Percentiles rank a stretch among this genome's conserved stretches.
Conservation (phyloP, 2,113 vertebrate species). For the Nothobranchius kuhntae region DNA sequence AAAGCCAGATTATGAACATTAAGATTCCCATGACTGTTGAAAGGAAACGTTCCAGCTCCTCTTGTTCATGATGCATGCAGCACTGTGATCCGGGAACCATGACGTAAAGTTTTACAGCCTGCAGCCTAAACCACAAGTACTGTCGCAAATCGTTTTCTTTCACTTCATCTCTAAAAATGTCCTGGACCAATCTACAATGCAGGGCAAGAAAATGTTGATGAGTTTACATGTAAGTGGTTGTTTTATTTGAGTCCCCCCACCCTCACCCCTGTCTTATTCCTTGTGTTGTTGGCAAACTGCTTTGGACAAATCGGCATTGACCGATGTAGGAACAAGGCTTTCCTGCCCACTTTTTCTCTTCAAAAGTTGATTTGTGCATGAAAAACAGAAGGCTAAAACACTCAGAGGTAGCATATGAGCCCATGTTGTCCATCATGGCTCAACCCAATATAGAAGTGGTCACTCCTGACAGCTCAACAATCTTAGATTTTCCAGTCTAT, state of each 20-base stretch:
- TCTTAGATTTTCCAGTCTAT: slow-evolving; percentile 65
- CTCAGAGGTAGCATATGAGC: slow-evolving; percentile 17
- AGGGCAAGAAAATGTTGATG: slow-evolving; percentile 37
- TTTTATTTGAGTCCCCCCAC: slow-evolving; percentile 36
- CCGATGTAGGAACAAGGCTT: slow-evolving; percentile 40
- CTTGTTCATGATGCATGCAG: slow-evolving; percentile 41
- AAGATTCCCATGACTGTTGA: slow-evolving; percentile 53
- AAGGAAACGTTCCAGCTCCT: slow-evolving; percentile 53
- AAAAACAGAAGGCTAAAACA: slow-evolving; percentile 3
- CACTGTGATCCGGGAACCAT: slow-evolving; percentile 42
- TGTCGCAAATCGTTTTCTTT: slow-evolving; percentile 46
- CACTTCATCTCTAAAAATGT: slow-evolving; percentile 39
- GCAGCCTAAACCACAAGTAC: slow-evolving; percentile 21
- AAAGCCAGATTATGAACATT: slow-evolving; percentile 47
- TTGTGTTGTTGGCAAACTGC: slow-evolving; percentile 35
- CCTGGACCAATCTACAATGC: slow-evolving; percentile 47
- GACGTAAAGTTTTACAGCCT: slow-evolving; percentile 44
- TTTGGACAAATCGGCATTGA: slow-evolving; percentile 45
- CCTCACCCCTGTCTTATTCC: slow-evolving; percentile 33
- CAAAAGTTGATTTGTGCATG: slow-evolving; percentile 7
- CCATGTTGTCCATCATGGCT: slow-evolving; percentile 59
- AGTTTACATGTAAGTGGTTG: slow-evolving; percentile 65
- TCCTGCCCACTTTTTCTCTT: slow-evolving; percentile 10
- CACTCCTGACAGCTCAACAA: slow-evolving; percentile 51
- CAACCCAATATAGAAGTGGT: slow-evolving; percentile 61